Conservation (phyloP, 2,888 invertebrate genomes). For the Xestoiulus laeticollis region DNA sequence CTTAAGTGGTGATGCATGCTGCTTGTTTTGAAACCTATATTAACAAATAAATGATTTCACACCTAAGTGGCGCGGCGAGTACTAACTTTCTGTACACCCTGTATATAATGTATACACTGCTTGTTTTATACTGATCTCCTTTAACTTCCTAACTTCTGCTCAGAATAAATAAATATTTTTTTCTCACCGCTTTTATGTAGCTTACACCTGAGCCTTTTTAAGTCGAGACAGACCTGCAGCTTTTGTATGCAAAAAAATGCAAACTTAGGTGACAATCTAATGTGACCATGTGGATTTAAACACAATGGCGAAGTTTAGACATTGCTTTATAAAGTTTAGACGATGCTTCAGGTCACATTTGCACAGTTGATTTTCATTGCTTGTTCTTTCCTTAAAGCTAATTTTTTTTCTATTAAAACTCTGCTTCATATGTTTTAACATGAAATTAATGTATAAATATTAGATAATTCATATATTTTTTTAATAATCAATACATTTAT, state of each 20-base stretch:
- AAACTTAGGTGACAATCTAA: background rate
- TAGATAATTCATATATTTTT: too few relatives aligned
- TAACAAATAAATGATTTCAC: too few relatives aligned
- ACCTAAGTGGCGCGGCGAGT: too few relatives aligned
- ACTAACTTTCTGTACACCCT: too few relatives aligned
- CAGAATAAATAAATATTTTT: background rate
- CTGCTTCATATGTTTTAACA: too few relatives aligned
- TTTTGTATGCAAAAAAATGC: background rate
- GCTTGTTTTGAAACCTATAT: too few relatives aligned
- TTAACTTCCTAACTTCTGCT: background rate
- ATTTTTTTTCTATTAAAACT: background rate
- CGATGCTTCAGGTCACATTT: background rate
- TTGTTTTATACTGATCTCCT: background rate
- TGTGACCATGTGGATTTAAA: background rate
- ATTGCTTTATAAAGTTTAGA: background rate
- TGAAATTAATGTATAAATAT: too few relatives aligned
- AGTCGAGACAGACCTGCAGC: background rate
- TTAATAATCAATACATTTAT: too few relatives aligned
- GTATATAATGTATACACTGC: background rate
- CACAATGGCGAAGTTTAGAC: background rate
- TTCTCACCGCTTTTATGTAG: background rate
- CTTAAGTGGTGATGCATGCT: too few relatives aligned
- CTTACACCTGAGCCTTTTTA: background rate
- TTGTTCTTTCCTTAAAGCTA: background rate
- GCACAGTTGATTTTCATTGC: background rate